phyloP scores from a whole-genome alignment of 2,113 vertebrate species.

The Sitta europaea region DNA sequence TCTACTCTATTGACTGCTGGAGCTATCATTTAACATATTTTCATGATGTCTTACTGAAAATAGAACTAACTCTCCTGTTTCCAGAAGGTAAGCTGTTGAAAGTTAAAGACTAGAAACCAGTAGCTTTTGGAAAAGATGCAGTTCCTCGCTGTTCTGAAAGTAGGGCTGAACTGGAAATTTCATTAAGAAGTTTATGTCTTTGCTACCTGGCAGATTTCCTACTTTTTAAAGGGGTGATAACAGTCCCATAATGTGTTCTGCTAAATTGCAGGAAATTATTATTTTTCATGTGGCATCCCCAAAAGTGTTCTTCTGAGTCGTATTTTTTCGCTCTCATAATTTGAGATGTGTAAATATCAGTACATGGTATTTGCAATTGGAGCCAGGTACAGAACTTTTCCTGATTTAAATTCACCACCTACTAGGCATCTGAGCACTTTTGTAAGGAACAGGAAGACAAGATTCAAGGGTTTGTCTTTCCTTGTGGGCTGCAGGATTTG shows the following conservation, averaged over 20 bases:
- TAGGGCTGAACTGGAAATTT: neutral
- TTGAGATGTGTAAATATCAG: neutral
- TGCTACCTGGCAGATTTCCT: neutral
- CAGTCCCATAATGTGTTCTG: neutral
- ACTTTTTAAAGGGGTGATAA: neutral
- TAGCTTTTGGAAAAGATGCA: neutral
- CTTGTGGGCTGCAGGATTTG: neutral
- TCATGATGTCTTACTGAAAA: neutral
- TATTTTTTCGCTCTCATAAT: neutral
- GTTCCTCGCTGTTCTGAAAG: neutral
- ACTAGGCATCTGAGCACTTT: neutral
- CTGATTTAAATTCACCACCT: neutral
- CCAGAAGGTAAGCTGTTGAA: neutral
- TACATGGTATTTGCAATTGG: neutral
- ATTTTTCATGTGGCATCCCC: neutral
- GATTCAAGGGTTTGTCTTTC: neutral
- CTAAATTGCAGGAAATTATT: neutral
- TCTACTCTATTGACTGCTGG: neutral
- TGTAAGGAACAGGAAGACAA: neutral
- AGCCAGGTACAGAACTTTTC: neutral
- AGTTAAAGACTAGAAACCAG: neutral
- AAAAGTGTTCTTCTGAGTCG: neutral
- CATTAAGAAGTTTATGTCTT: neutral
- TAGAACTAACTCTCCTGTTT: neutral
- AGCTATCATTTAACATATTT: neutral